These are phyloP conservation scores for Aplochiton taeniatus DNA, from an alignment of 2,797 vertebrate genomes.

Conservation along the genomic window DNA sequence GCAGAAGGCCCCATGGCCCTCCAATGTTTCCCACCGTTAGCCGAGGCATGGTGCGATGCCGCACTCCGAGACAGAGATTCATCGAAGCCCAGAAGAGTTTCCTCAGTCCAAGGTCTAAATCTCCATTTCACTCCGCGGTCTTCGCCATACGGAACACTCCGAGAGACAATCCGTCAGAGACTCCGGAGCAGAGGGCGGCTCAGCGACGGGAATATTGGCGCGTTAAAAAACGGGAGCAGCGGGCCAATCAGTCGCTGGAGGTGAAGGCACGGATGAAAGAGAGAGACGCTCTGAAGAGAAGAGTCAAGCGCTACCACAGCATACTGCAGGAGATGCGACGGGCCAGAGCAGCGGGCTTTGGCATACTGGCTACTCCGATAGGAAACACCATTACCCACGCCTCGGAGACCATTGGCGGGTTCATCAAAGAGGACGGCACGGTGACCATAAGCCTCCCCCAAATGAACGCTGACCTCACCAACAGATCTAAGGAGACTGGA, in stretches of 20 bases:
- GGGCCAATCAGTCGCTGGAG: constrained; percentile 73
- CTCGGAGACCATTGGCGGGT: constrained; percentile 69
- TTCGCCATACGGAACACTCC: constrained; percentile 41
- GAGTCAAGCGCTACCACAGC: constrained; percentile 69
- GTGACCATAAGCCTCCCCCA: constrained; percentile 60
- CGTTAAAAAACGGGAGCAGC: constrained; percentile 78
- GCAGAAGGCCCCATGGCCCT: constrained; percentile 37
- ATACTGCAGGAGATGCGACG: constrained; percentile 71
- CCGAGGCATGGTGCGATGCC: constrained; percentile 48
- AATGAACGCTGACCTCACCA: constrained; percentile 21
- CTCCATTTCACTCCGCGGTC: constrained; percentile 23
- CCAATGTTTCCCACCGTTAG: constrained; percentile 30
- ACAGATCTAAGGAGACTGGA: constrained; percentile 11
- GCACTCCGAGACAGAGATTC: constrained; percentile 57
- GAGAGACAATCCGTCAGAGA: constrained; percentile 53
- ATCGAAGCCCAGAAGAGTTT: constrained; percentile 58
- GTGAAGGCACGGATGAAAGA: constrained; percentile 69
- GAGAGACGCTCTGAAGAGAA: constrained; percentile 64
- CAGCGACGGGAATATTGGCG: constrained; percentile 79
- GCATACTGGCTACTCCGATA: constrained; percentile 30
- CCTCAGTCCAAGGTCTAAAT: constrained; percentile 52
- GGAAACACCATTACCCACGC: constrained; percentile 32
- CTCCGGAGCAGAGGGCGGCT: constrained; percentile 69
- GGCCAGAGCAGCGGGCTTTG: constrained; percentile 37
- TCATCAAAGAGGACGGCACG: constrained; percentile 78